Conservation (phyloP, 2,797 vertebrate species). For the Lacerta viridis region DNA sequence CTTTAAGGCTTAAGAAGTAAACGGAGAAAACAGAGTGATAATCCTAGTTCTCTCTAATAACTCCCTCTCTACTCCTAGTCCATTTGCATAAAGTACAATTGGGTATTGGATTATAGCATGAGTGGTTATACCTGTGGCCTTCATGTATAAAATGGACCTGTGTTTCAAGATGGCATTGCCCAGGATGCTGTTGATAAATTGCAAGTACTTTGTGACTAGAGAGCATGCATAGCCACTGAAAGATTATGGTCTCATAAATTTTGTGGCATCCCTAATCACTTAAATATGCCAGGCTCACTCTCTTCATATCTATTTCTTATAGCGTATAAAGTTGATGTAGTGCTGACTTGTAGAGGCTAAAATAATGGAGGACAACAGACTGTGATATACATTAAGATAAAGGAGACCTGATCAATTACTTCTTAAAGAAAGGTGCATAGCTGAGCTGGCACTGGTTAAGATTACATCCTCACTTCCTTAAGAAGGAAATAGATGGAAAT, state of each 20-base stretch:
- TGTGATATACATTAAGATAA: constrained; percentile 11
- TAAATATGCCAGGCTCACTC: background rate
- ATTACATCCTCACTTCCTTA: background rate
- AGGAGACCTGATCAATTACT: background rate
- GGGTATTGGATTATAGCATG: background rate
- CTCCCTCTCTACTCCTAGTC: too few species aligned
- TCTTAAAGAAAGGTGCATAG: background rate
- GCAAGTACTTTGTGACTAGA: background rate
- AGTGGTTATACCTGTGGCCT: background rate
- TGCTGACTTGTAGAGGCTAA: background rate
- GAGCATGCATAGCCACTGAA: background rate
- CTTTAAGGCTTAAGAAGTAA: too few species aligned
- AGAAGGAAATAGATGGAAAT: background rate
- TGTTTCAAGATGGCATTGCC: background rate
- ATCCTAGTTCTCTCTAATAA: too few species aligned
- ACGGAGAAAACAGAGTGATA: too few species aligned
- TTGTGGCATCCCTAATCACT: background rate
- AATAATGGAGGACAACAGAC: background rate
- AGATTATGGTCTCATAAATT: background rate
- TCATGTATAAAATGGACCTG: background rate
- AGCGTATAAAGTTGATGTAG: background rate
- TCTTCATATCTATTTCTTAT: background rate
- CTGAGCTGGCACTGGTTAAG: background rate
- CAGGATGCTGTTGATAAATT: background rate
- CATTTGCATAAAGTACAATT: too few species aligned